Base-by-base conservation (phyloP, 2,113 vertebrate species). In the Daboia siamensis region DNA sequence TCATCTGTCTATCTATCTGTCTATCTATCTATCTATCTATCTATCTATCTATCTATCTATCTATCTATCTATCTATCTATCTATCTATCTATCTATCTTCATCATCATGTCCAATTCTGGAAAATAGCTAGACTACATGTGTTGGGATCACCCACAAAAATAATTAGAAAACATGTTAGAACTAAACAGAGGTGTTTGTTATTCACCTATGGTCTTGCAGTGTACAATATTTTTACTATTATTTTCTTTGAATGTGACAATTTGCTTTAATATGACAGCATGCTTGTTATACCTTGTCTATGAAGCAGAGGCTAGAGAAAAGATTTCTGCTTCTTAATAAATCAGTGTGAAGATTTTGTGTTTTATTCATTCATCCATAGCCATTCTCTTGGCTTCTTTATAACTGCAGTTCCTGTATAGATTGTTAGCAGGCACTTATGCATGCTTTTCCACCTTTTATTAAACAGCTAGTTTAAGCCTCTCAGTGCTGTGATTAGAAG, bases 101-200 rank as follows among this genome's bases (percentile, higher is more conserved):
- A 54, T 54, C 52, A 44, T 5, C 0, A 3, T 51, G 48, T 92
- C 33, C 93, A 93, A 59, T 89, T 95, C 95, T 94, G 93, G 90
- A 94, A 93, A 94, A 93, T 44, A 89, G 93, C 93, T 23, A 87
- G 87, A 91, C 93, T 21, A 88, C 59, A 0, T 94, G 95, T 96
- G 96, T 74, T 95, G 96, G 96, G 96, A 96, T 92, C 90, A 94
- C 93, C 91, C 93, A 48, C 24, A 95, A 96, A 96, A 90, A 90
- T 74, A 90, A 91, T 88, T 52, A 95, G 96, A 84, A 94, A 93
- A 94, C 92, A 7, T 91, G 94, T 89, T 86, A 10, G 90, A 94
- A 94, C 87, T 61, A 13, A 92, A 56, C 87, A 12, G 95, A 94
- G 94, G 90, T 91, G 88, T 87, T 94, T 2, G 54, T 96, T 90